These are phyloP conservation scores for Cheilosia variabilis DNA, from an alignment of 2,888 invertebrate species.

Conservation along the genomic window DNA sequence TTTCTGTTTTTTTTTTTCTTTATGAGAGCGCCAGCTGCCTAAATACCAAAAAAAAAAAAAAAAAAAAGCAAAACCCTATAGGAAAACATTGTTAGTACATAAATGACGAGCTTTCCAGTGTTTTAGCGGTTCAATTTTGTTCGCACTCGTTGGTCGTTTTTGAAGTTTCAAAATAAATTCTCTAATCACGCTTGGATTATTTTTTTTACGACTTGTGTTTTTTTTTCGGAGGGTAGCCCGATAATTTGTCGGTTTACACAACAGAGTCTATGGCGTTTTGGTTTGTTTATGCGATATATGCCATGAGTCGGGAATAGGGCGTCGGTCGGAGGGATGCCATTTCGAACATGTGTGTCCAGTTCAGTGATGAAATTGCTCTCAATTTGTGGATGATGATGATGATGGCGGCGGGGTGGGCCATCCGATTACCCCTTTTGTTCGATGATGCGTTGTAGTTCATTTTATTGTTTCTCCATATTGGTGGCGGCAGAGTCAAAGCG, in stretches of 20 bases:
- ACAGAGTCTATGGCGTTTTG: slow-evolving; percentile 5
- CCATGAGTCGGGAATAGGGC: slow-evolving; percentile 10
- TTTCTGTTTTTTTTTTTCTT: not conserved
- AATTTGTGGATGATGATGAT: slow-evolving; percentile 34
- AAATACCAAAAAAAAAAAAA: not conserved
- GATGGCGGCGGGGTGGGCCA: not conserved
- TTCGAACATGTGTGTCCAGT: slow-evolving; percentile 43
- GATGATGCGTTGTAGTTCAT: slow-evolving; percentile 47
- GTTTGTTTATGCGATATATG: not conserved
- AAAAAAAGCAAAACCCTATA: not conserved
- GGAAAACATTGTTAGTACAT: not conserved
- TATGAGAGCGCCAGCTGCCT: not conserved
- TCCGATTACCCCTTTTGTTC: slow-evolving; percentile 58
- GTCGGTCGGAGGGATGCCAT: not conserved
- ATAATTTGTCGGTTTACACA: slow-evolving; percentile 42
- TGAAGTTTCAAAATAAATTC: slow-evolving; percentile 39
- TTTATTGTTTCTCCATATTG: slow-evolving; percentile 50
- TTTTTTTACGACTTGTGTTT: slow-evolving; percentile 31
- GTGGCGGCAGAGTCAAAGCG: no score
- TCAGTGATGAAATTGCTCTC: slow-evolving; percentile 41
- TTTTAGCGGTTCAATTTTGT: not conserved
- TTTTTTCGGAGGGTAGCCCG: not conserved
- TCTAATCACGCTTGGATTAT: slow-evolving; percentile 21
- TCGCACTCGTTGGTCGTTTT: not conserved
- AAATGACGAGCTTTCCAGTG: slow-evolving; percentile 22